Evolutionary conservation across 2,113 vertebrate genomes (phyloP).

Genomic region (Spermophilus dauricus): DNA sequence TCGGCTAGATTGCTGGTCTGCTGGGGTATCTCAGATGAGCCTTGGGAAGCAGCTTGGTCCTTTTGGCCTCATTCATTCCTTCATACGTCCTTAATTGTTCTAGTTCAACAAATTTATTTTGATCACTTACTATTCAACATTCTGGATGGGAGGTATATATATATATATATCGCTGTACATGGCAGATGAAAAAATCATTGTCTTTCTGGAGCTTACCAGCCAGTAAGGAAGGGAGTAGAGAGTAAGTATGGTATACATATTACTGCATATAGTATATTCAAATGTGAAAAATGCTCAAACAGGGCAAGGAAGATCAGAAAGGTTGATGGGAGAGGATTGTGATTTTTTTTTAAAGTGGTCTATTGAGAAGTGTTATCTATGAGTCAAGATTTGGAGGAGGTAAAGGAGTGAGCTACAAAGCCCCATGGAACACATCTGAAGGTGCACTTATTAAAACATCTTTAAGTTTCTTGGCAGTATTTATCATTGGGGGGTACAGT

Average conservation of each 20-base stretch:
- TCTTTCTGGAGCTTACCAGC: background rate
- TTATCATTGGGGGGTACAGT: background rate
- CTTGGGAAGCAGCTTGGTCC: background rate
- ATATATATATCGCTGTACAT: background rate
- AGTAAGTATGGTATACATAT: background rate
- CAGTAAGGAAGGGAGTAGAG: background rate
- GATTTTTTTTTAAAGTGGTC: background rate
- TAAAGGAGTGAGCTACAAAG: background rate
- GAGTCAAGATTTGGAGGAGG: background rate
- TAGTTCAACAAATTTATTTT: conserved; percentile 45
- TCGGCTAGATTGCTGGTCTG: background rate
- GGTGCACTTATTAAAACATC: background rate
- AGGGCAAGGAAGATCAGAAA: background rate
- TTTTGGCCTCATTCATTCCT: background rate
- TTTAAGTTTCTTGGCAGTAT: background rate
- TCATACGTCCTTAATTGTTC: background rate
- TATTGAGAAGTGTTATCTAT: background rate
- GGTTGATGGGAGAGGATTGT: background rate
- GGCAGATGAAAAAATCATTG: background rate
- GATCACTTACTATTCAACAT: background rate
- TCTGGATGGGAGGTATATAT: background rate
- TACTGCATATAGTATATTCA: background rate
- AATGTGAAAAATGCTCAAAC: background rate
- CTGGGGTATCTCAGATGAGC: background rate
- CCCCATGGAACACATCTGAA: background rate